Percentiles rank a stretch among this genome's conserved stretches.
phyloP scores from a whole-genome alignment of 2,797 vertebrate genomes.

The Hydrophis major region DNA sequence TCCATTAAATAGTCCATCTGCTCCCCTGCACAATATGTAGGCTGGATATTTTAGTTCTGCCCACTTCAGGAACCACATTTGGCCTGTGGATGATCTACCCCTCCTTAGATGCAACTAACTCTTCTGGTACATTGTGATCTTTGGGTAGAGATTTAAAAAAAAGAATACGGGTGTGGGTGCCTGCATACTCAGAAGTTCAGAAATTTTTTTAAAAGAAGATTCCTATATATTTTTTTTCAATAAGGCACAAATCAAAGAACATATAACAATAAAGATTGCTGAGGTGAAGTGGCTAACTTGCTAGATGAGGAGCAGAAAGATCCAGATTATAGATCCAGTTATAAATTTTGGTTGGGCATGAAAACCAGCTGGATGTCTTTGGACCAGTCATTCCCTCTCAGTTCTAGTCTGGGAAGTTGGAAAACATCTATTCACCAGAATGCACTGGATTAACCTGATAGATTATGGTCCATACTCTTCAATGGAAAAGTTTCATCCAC shows the following conservation, averaged over 20 bases:
- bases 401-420: not conserved
- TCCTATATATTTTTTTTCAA: not conserved
- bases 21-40: not conserved
- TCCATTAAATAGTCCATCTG: not conserved
- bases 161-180: not conserved
- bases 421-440: not conserved
- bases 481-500: not conserved
- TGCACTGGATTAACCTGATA: not conserved
- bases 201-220: not conserved
- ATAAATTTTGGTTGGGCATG: not conserved
- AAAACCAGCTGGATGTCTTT: not conserved
- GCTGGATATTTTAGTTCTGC: not conserved
- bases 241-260: not conserved
- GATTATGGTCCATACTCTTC: not conserved
- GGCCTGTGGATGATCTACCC: not conserved
- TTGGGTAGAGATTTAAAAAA: not conserved
- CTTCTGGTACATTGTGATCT: not conserved
- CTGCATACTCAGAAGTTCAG: not conserved
- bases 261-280: not conserved
- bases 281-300: not conserved
- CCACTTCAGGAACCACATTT: not conserved
- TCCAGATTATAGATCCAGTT: not conserved
- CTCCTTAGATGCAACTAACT: not conserved
- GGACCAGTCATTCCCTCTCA: not conserved
- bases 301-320: not conserved